A percentile compares a stretch with the other conserved stretches of the same genome.
Conservation (phyloP, 2,888 invertebrate species). For the Uloborus plumipes region DNA sequence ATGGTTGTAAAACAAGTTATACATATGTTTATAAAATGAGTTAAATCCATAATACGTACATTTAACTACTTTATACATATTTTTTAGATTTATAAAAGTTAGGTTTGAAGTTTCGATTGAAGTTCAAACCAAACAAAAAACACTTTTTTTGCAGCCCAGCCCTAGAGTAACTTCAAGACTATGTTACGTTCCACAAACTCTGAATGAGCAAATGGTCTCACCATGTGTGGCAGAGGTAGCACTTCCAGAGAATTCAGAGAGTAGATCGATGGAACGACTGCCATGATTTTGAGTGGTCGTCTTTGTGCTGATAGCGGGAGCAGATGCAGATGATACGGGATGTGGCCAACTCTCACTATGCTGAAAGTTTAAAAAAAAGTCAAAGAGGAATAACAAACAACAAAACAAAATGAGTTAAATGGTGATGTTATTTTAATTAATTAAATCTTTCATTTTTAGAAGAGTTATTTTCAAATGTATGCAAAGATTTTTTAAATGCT, state of each 20-base stretch:
- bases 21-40: no score
- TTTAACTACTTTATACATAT: no score
- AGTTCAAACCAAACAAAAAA: no score
- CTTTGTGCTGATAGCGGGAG: slow-evolving; percentile 55
- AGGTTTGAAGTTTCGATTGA: no score
- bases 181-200: background rate
- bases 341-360: slow-evolving; percentile 50
- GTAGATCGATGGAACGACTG: slow-evolving; percentile 68
- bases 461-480: no score
- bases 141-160: no score
- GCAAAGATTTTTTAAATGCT: no score
- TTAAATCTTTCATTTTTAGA: background rate
- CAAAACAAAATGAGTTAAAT: background rate
- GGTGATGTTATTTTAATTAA: background rate
- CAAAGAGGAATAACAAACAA: background rate
- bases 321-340: slow-evolving; percentile 61
- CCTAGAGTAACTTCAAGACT: no score
- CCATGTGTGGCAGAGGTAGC: slow-evolving; percentile 69
- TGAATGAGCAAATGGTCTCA: background rate
- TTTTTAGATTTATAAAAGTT: no score
- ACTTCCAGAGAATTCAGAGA: slow-evolving; percentile 71
- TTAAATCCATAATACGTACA: no score
- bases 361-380: background rate
- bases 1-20: no score
- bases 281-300: slow-evolving; percentile 57